Percentiles rank a stretch among this genome's conserved stretches.
Conservation (phyloP, 1,140 invertebrate genomes). For the Formica exsecta region DNA sequence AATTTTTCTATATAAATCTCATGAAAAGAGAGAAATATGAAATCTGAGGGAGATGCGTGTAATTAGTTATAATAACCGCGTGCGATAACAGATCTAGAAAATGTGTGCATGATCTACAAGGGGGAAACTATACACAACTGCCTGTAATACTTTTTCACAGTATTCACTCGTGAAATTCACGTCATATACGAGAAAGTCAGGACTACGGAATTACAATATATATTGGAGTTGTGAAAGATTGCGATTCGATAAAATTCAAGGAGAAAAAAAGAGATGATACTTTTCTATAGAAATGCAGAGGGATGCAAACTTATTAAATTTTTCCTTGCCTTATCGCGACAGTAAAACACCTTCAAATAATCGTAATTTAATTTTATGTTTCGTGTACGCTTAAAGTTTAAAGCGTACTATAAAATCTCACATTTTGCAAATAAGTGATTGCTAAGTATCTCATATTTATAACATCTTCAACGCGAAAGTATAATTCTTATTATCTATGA, state of each 20-base stretch:
- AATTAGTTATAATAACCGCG: conserved; percentile 51
- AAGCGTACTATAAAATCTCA: conserved; percentile 1
- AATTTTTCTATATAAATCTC: neutral
- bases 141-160: conserved; percentile 84
- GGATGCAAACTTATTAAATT: conserved; percentile 5
- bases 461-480: neutral
- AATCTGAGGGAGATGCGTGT: conserved; percentile 31
- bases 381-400: conserved; percentile 28
- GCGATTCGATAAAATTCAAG: neutral
- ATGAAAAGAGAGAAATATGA: conserved; percentile 20
- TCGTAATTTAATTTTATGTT: neutral
- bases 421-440: conserved; percentile 22
- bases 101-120: conserved; percentile 49
- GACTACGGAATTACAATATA: neutral
- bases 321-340: conserved; percentile 3
- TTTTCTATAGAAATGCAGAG: conserved; percentile 15
- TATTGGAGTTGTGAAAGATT: neutral
- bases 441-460: neutral
- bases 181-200: conserved; percentile 2
- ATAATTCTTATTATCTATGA: neutral
- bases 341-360: neutral
- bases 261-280: neutral
- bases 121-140: conserved; percentile 38
- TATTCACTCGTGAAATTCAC: conserved; percentile 51
- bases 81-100: conserved; percentile 50